Percentiles rank a stretch among this genome's conserved stretches.
phyloP scores from a whole-genome alignment of 2,888 invertebrate genomes.

The Acanthoscelides obtectus region DNA sequence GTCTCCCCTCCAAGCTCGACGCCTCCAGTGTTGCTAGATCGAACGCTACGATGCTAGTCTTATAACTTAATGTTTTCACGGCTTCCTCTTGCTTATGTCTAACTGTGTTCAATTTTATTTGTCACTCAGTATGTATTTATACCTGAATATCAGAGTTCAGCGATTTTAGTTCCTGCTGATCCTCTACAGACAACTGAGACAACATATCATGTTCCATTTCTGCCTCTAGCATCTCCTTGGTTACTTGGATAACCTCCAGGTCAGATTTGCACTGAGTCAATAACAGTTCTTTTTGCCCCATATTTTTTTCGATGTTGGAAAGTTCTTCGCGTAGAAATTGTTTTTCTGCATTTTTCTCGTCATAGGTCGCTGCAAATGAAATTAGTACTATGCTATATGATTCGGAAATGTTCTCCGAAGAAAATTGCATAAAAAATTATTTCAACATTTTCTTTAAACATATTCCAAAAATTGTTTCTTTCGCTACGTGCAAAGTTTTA shows the following conservation, averaged over 20 bases:
- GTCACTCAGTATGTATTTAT: background rate
- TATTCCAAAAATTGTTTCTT: no score
- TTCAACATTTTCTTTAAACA: no score
- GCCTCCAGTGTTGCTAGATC: no score
- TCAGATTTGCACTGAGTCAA: slow-evolving; percentile 87
- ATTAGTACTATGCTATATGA: no score
- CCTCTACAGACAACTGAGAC: slow-evolving; percentile 87
- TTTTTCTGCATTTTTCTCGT: slow-evolving; percentile 94
- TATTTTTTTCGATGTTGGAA: slow-evolving; percentile 83
- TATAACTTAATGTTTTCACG: no score
- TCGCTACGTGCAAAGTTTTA: no score
- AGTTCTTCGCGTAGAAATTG: slow-evolving; percentile 93
- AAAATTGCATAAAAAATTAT: no score
- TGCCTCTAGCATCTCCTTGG: slow-evolving; percentile 87
- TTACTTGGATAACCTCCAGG: slow-evolving; percentile 93
- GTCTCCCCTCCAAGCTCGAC: no score
- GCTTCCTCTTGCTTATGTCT: background rate
- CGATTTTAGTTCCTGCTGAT: slow-evolving; percentile 90
- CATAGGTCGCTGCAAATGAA: slow-evolving; percentile 59
- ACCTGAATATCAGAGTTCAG: slow-evolving; percentile 85
- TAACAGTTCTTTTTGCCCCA: slow-evolving; percentile 88
- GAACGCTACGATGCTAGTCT: no score
- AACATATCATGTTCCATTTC: slow-evolving; percentile 91
- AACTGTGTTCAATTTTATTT: background rate
- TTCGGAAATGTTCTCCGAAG: no score